These are phyloP conservation scores for Hedya salicella DNA, from an alignment of 2,888 invertebrate genomes.

Conservation along the genomic window DNA sequence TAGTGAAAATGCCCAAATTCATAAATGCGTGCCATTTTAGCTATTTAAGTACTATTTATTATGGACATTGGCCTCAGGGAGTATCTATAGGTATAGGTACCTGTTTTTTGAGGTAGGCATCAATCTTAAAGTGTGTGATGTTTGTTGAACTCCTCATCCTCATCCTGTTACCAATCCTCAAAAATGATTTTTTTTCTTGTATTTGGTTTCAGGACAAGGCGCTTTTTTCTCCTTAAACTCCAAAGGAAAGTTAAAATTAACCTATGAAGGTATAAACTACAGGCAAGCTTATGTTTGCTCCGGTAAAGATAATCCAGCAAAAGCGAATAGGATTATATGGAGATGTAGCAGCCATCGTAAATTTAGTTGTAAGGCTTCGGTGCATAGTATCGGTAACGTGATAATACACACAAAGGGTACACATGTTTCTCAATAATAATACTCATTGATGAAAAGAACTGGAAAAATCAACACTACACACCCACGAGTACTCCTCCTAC, in stretches of 20 bases:
- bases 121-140: too few species aligned
- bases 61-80: too few species aligned
- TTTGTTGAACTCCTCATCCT: too few species aligned
- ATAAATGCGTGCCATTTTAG: too few species aligned
- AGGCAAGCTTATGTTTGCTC: slow-evolving; percentile 43
- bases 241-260: slow-evolving; percentile 52
- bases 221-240: slow-evolving; percentile 40
- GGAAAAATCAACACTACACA: too few species aligned
- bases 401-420: slow-evolving; percentile 46
- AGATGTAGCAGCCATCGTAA: slow-evolving; percentile 59
- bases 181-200: too few species aligned
- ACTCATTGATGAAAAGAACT: not conserved
- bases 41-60: too few species aligned
- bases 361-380: slow-evolving; percentile 57
- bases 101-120: too few species aligned
- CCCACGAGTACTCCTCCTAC: too few species aligned
- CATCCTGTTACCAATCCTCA: too few species aligned
- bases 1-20: too few species aligned
- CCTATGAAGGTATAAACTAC: slow-evolving; percentile 56
- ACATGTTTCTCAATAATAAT: slow-evolving; percentile 45
- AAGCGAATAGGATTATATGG: slow-evolving; percentile 58
- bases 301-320: slow-evolving; percentile 47
- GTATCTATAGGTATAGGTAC: too few species aligned
- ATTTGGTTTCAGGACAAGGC: not conserved
- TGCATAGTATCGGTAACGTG: slow-evolving; percentile 57